Evolutionary conservation across 2,797 vertebrate species (phyloP).

Genomic region (Sus cebifrons): DNA sequence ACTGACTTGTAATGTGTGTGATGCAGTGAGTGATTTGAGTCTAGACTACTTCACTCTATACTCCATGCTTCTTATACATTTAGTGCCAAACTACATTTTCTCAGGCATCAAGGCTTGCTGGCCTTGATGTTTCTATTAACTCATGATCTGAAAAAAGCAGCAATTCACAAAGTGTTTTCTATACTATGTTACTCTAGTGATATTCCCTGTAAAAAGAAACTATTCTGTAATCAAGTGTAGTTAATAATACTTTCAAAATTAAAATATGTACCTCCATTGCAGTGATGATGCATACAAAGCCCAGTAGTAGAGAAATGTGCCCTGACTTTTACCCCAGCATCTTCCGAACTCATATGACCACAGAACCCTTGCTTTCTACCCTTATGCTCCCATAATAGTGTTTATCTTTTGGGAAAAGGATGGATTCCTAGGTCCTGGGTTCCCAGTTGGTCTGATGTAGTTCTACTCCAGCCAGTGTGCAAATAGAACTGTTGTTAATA

Average conservation of each 20-base stretch:
- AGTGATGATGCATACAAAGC: neutral
- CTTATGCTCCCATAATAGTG: neutral
- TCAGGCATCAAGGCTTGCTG: neutral
- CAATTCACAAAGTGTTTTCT: neutral
- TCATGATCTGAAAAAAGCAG: neutral
- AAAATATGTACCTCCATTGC: neutral
- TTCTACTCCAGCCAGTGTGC: neutral
- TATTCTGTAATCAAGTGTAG: neutral
- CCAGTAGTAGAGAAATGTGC: neutral
- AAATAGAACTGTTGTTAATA: neutral
- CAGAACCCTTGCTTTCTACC: neutral
- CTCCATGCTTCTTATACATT: neutral
- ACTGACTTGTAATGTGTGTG: neutral
- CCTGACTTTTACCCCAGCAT: neutral
- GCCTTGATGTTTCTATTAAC: neutral
- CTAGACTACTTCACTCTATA: neutral
- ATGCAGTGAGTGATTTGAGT: neutral
- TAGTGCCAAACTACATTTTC: neutral
- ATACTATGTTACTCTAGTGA: neutral
- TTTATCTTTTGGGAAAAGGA: neutral
- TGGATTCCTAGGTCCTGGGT: neutral
- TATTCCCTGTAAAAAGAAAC: neutral
- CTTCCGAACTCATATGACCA: neutral
- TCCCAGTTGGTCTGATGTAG: neutral
- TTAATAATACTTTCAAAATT: neutral